These are phyloP conservation scores for Redunca redunca DNA, from an alignment of 2,113 vertebrate species.

Conservation along the genomic window DNA sequence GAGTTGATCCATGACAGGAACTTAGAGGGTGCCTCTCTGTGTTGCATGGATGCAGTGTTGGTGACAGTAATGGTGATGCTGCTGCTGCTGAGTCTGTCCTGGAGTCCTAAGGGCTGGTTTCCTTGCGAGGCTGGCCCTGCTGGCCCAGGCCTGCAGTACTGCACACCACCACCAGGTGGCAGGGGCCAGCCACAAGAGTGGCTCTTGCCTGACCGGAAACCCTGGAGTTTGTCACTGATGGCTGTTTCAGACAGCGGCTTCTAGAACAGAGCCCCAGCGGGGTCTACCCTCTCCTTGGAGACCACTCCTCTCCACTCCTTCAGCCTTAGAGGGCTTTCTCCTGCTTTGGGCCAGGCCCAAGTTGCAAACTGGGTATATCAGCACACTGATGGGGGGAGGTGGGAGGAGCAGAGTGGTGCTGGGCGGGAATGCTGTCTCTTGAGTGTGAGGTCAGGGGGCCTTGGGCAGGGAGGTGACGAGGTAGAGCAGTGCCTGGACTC, in stretches of 20 bases:
- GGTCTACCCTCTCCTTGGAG: neutral
- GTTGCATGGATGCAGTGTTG: neutral
- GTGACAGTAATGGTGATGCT: neutral
- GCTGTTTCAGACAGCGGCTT: neutral
- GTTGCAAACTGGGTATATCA: neutral
- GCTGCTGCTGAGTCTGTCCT: neutral
- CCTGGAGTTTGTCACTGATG: neutral
- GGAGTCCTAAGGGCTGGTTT: neutral
- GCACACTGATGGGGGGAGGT: neutral
- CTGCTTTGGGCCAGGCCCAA: neutral
- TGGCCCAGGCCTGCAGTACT: neutral
- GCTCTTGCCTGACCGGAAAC: neutral
- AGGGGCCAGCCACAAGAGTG: neutral
- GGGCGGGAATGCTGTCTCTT: neutral
- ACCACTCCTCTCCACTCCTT: neutral
- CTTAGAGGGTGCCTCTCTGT: neutral
- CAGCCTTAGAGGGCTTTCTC: neutral
- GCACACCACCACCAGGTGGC: conserved; percentile 37
- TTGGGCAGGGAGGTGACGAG: neutral
- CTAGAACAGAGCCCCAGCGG: neutral
- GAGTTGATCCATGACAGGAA: neutral
- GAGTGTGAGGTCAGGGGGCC: neutral
- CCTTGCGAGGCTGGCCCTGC: rapidly evolving
- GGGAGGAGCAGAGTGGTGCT: neutral
- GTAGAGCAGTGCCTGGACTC: neutral